Evolutionary conservation across 2,888 invertebrate genomes (phyloP), one percentile per base, ranked within the genome.

Genomic region (Drosophila silvestris): DNA sequence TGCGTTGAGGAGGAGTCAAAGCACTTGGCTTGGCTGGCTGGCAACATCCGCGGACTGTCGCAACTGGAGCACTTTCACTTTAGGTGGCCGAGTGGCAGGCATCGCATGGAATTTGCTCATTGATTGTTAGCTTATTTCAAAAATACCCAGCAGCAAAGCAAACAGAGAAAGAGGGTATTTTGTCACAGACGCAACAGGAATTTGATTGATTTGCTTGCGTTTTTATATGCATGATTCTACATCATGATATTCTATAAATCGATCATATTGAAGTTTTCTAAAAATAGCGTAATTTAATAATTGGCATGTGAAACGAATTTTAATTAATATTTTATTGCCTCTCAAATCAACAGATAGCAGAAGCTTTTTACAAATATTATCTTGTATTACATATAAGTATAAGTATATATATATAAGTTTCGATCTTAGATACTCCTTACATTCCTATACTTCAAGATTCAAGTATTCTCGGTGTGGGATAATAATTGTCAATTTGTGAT

Each of bases 61-160:
- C 92, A 92, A 91, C 89, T 92, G 91, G 92, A 92, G 92, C 92
- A 92, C 92, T 92, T 92, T 92, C 92, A 92, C 92, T 92, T 92
- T 91, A 80, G 74, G 16, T 47, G 47, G 83, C 79, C 70, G 71
- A 68, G 74, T 60, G 76, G 68, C 80, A 66, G 66, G 54, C 80
- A 52, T 53, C 65, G 71, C 75, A 75, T 81, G 88, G 84, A 85
- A 85, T 88, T 88, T 77, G 71, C 72, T 72, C 75, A 83, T 85
- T 90, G 87, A 90, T 88, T 82, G 81, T 69, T 57, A 19, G 59
- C 70, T 65, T 57, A 53, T 67, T 64, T 44, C 26, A 10, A 5
- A 72, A 3, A 81, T 77, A 68, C 75, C 60, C 73, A 74, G 37
- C 35, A 60, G 3, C 0, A 0, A n/a, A 14, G 16, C 9, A 19